Evolutionary conservation across 2,888 invertebrate species (phyloP), one percentile per base, ranked within the genome.

Genomic region (Drosophila aldrichi): DNA sequence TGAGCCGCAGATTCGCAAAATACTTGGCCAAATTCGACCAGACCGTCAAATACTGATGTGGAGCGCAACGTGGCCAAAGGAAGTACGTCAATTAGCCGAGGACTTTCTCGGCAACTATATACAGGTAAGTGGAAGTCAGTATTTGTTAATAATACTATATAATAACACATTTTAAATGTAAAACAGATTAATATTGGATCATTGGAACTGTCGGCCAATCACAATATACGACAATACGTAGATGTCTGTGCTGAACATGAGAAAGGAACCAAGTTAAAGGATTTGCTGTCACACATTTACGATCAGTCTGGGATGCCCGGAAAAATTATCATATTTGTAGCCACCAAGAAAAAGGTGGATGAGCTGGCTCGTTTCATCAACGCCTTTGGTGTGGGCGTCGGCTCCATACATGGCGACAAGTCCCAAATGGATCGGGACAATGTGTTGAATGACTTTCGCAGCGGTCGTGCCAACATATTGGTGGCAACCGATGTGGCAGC

Each of bases 401-500:
- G 96, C 51, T 97, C 95, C 76, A 98, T 99, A 94, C 98, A 99
- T 91, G 98, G 98, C 49, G 98, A 98, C 93, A 99, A 98, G 93
- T 96, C 97, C 34, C 98, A 98, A 92, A 96, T 96, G 91, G 98
- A 98, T 93, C 95, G 98, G 90, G 98, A 98, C 93, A 96, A 96
- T 94, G 97, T 98, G 59, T 94, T 98, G 70, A 95, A 95, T 93
- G 97, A 98, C 92, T 98, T 98, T 93, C 95, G 97, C 86, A 95
- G 95, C 90, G 97, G 97, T 70, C 95, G 96, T 92, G 95, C 96
- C 61, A 96, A 96, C 75, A 98, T 99, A 91, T 94, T 99, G 82
- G 97, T 99, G 71, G 99, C 99, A 83, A 99, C 99, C 1, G 99
- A 99, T 94, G 98, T 99, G 90, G 98, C 98, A 77, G 98, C 98